Conservation (phyloP, 2,113 vertebrate species). For the Polypterus senegalus region DNA sequence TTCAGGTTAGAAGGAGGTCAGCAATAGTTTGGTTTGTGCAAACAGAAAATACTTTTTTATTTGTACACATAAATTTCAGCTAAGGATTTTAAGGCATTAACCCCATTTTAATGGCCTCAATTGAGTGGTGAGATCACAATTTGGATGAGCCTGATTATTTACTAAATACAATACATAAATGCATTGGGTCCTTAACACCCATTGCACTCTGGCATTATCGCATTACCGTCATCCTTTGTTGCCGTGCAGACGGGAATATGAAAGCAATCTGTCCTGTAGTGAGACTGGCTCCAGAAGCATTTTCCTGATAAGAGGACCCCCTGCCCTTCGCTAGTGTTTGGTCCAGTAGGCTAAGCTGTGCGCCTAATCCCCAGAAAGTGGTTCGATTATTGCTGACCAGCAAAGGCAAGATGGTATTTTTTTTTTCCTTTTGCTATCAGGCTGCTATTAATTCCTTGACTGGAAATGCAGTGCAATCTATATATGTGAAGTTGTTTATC, state of each 20-base stretch:
- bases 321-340: constrained; percentile 82
- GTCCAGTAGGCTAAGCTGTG: constrained; percentile 98
- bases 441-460: constrained; percentile 74
- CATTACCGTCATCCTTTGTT: constrained; percentile 97
- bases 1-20: constrained; percentile 67
- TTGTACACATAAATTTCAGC: constrained; percentile 54
- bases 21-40: constrained; percentile 67
- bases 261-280: constrained; percentile 93
- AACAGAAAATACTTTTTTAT: constrained; percentile 63
- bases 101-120: constrained; percentile 79
- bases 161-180: constrained; percentile 87
- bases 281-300: constrained; percentile 91
- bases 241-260: constrained; percentile 79
- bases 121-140: constrained; percentile 79
- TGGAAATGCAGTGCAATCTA: constrained; percentile 71
- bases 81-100: constrained; percentile 79
- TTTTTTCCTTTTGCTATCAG: constrained; percentile 61
- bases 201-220: constrained; percentile 91
- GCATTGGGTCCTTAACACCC: constrained; percentile 78
- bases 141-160: constrained; percentile 85
- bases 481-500: constrained; percentile 28
- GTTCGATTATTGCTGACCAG: constrained; percentile 99
- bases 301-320: constrained; percentile 91
- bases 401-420: constrained; percentile 82
- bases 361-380: constrained; percentile 99